Evolutionary conservation across 2,888 invertebrate genomes (phyloP).

Genomic region (Drosophila tanythrix): DNA sequence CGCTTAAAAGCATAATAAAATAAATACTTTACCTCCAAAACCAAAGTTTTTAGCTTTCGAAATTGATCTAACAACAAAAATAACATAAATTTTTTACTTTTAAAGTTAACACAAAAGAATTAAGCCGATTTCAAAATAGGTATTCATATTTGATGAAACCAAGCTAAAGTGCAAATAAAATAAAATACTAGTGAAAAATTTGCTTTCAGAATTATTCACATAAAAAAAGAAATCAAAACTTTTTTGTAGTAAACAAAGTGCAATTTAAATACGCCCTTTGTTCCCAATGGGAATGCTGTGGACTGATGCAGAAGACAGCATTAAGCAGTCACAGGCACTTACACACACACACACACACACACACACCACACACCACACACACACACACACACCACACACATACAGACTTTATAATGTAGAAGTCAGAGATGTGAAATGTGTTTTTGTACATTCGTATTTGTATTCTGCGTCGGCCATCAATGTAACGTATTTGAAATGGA

Average conservation of each 20-base stretch:
- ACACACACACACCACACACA: neutral
- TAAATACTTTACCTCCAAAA: no score
- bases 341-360: neutral
- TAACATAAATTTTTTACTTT: neutral
- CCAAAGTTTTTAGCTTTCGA: neutral
- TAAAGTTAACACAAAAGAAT: neutral
- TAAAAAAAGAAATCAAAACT: neutral
- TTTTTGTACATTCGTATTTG: conserved; percentile 25
- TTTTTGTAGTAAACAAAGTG: neutral
- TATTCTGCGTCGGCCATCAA: conserved; percentile 44
- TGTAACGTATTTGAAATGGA: conserved; percentile 77
- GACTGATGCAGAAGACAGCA: conserved; percentile 27
- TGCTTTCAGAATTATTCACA: neutral
- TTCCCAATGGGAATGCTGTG: conserved; percentile 11
- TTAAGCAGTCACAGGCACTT: conserved; percentile 23
- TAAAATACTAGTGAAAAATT: neutral
- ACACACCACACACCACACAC: neutral
- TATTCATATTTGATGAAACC: neutral
- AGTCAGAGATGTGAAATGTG: conserved; percentile 33
- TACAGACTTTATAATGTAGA: neutral
- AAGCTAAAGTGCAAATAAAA: neutral
- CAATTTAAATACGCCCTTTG: conserved; percentile 16
- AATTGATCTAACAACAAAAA: neutral
- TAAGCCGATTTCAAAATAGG: neutral
- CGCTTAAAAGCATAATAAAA: no score